phyloP scores from a whole-genome alignment of 2,113 vertebrate genomes.

The Ploceus nigricollis region DNA sequence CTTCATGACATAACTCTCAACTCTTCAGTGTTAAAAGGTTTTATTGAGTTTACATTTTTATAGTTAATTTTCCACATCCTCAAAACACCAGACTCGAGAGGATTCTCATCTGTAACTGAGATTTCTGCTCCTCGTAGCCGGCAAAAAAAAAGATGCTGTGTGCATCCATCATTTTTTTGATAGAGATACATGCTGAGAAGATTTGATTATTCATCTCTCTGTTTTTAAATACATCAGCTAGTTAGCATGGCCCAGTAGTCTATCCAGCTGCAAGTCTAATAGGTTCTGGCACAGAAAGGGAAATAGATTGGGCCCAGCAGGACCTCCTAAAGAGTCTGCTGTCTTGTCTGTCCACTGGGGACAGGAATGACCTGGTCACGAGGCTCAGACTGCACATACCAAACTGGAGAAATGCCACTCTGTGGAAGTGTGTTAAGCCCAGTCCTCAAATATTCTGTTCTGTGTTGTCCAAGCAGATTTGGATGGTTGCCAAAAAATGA shows the following conservation, averaged over 20 bases:
- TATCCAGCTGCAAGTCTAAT: slow-evolving; percentile 10
- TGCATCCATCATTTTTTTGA: background rate
- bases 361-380: background rate
- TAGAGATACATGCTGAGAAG: background rate
- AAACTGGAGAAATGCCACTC: background rate
- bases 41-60: background rate
- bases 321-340: background rate
- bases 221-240: slow-evolving; percentile 8
- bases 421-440: background rate
- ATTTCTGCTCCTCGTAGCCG: background rate
- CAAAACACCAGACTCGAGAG: background rate
- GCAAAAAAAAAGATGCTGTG: background rate
- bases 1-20: background rate
- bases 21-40: background rate
- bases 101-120: background rate
- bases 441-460: background rate
- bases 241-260: background rate
- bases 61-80: background rate
- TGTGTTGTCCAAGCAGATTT: background rate
- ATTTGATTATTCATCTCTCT: background rate
- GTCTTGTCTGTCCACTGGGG: background rate
- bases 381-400: background rate
- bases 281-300: background rate
- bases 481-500: slow-evolving; percentile 9
- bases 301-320: background rate